phyloP scores from a whole-genome alignment of 2,888 invertebrate species.

The Chrysopilus asiliformis region DNA sequence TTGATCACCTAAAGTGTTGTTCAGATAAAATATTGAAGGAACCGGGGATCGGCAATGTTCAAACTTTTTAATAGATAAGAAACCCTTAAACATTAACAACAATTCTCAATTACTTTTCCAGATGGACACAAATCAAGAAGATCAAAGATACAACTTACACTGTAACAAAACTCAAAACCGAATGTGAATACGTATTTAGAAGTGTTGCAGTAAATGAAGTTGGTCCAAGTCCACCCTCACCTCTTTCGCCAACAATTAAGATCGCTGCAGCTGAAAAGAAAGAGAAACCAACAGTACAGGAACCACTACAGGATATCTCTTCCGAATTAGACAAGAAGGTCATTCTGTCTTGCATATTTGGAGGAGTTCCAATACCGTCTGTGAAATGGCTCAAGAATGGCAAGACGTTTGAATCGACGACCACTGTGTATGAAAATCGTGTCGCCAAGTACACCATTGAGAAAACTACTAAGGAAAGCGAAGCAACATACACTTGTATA shows the following conservation, averaged over 20 bases:
- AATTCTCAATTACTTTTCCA: too few relatives aligned
- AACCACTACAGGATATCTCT: slow-evolving; percentile 51
- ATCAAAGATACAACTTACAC: slow-evolving; percentile 51
- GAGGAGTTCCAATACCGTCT: slow-evolving; percentile 60
- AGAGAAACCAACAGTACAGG: slow-evolving; percentile 52
- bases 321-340: slow-evolving; percentile 50
- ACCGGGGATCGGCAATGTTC: too few relatives aligned
- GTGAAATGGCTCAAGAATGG: slow-evolving; percentile 62
- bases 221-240: slow-evolving; percentile 59
- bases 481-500: slow-evolving; percentile 53
- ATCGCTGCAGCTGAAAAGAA: slow-evolving; percentile 41
- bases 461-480: slow-evolving; percentile 44
- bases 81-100: too few relatives aligned
- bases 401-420: slow-evolving; percentile 41
- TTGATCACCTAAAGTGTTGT: too few relatives aligned
- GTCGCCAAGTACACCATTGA: slow-evolving; percentile 51
- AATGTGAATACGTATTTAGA: slow-evolving; percentile 57
- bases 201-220: slow-evolving; percentile 64
- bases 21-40: too few relatives aligned
- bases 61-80: too few relatives aligned
- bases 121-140: slow-evolving; percentile 54
- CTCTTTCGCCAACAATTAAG: slow-evolving; percentile 46
- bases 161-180: slow-evolving; percentile 47
- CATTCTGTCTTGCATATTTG: slow-evolving; percentile 61
- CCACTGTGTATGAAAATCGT: slow-evolving; percentile 51